Evolutionary conservation across 2,888 invertebrate species (phyloP).

Genomic region (Horisme vitalbata): DNA sequence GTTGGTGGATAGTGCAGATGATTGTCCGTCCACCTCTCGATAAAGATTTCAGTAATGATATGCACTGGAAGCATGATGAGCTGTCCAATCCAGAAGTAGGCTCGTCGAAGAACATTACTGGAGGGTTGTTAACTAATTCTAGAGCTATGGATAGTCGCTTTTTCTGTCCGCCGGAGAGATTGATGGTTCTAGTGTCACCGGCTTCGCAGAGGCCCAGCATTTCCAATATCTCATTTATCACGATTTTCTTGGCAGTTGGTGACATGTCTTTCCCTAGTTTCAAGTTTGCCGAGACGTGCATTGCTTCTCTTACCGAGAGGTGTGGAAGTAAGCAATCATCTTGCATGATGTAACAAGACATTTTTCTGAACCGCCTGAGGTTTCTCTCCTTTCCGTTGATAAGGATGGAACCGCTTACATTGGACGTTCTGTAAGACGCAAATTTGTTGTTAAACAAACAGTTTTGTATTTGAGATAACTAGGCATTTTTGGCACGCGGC

Average conservation of each 20-base stretch:
- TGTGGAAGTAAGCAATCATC: constrained; percentile 95
- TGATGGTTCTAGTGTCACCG: constrained; percentile 89
- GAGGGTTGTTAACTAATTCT: constrained; percentile 97
- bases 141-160: constrained; percentile 95
- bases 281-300: constrained; percentile 96
- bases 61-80: constrained; percentile 96
- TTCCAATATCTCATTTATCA: constrained; percentile 93
- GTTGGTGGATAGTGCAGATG: constrained; percentile 98
- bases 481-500: constrained; percentile 15
- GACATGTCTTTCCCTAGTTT: constrained; percentile 93
- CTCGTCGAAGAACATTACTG: constrained; percentile 98
- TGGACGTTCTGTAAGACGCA: constrained; percentile 86
- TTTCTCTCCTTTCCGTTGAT: constrained; percentile 95
- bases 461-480: constrained; percentile 4
- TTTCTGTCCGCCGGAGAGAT: constrained; percentile 94
- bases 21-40: constrained; percentile 95
- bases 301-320: constrained; percentile 94
- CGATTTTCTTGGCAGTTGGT: constrained; percentile 87
- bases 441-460: constrained; percentile 31
- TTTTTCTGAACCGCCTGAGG: constrained; percentile 93
- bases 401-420: constrained; percentile 91
- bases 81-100: constrained; percentile 97
- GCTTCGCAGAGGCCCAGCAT: constrained; percentile 92
- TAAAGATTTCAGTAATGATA: constrained; percentile 93
- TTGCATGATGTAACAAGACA: constrained; percentile 99